Base-by-base conservation (phyloP, 2,888 invertebrate species). In the Strigamia maritima region DNA sequence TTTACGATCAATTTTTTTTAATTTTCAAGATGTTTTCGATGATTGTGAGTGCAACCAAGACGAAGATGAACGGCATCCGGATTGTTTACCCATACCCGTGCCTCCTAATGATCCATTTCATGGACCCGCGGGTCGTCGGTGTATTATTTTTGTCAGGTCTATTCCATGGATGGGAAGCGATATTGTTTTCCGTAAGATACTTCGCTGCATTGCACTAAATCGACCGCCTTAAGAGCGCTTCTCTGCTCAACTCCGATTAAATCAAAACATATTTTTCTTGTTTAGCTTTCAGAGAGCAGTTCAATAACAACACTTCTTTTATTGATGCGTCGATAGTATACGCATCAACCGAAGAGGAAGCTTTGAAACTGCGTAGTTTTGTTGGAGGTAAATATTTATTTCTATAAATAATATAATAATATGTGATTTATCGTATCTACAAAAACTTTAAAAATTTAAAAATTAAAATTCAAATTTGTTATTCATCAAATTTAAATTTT, bases 301-400 rank as follows among this genome's bases (percentile, higher is more conserved):
- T 93, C 86, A 94, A 95, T 84, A 92, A 93, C 87, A 92, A 92
- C 0, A 92, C 92, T 1, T 92, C 92, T 80, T 91, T 90, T 84
- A 86, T 95, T 82, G 95, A 95, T 83, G 92, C 91, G 0, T 94
- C 93, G 0, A 92, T 92, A 81, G 89, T 94, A 78, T 95, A 95
- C 83, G 94, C 94, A 0, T 89, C 91, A 0, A 90, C 90, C 65
- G 85, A 88, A 40, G 87, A 88, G 1, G 89, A 90, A 60, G 89
- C 91, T 0, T 88, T 88, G 0, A 86, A 88, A 1, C 87, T 94
- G 80, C 89, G 94, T 0, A 87, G 89, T 22, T 89, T 90, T 81
- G 86, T 86, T 65, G 89, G 89, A 1, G 95, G 95, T 35, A 70
- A 78, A n/a, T 77, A 12, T 77, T 26, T 75, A 28, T n/a, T n/a